phyloP scores from a whole-genome alignment of 2,888 invertebrate genomes.

The Lottia scabra region DNA sequence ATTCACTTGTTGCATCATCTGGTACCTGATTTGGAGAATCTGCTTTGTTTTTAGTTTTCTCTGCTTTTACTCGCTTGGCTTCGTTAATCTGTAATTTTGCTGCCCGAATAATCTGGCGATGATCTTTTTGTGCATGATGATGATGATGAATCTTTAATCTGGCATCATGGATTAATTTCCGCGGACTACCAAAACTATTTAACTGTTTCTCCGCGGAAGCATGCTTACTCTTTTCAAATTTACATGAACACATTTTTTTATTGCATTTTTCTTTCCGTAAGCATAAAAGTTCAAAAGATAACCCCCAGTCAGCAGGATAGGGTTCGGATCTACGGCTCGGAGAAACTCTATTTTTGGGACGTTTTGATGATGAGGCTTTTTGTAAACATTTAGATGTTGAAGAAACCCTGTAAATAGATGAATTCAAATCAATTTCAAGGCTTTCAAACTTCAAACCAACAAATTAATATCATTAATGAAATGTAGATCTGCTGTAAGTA shows the following conservation, averaged over 20 bases:
- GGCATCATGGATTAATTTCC: conserved; percentile 50
- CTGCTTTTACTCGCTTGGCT: background rate
- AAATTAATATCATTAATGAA: too few species aligned
- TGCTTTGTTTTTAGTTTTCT: background rate
- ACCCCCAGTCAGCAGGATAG: conserved; percentile 44
- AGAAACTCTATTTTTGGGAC: background rate
- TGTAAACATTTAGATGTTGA: too few species aligned
- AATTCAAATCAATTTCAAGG: too few species aligned
- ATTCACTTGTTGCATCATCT: background rate
- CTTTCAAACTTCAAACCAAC: too few species aligned
- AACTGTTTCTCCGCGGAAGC: conserved; percentile 31
- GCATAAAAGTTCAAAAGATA: conserved; percentile 47
- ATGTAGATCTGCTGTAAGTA: too few species aligned
- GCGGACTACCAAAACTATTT: conserved; percentile 42
- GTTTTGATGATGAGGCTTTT: background rate
- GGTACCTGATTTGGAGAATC: background rate
- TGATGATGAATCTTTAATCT: conserved; percentile 49
- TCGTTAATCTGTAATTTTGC: conserved; percentile 47
- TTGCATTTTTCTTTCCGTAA: conserved; percentile 46
- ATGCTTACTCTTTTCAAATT: conserved; percentile 15
- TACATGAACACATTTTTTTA: conserved; percentile 42
- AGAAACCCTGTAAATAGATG: too few species aligned
- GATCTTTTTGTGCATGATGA: conserved; percentile 52
- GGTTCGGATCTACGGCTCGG: conserved; percentile 34
- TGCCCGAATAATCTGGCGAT: conserved; percentile 51